Conservation (phyloP, 2,797 vertebrate species). For the Coilia nasus region DNA sequence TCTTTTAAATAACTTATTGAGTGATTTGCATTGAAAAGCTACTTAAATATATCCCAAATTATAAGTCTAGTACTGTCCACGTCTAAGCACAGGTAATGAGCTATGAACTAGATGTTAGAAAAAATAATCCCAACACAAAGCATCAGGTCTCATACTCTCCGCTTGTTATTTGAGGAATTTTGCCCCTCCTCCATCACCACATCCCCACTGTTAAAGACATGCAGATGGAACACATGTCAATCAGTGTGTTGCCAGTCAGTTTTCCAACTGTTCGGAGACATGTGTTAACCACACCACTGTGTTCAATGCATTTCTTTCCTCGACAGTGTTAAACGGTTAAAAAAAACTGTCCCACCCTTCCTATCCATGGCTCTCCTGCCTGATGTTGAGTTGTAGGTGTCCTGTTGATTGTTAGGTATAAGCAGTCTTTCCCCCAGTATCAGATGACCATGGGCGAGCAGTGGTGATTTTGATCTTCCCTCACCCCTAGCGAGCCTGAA, state of each 20-base stretch:
- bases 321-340: neutral
- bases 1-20: neutral
- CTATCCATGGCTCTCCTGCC: neutral
- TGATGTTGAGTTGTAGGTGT: neutral
- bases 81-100: slow-evolving; percentile 22
- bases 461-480: neutral
- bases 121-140: slow-evolving; percentile 55
- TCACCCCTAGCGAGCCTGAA: neutral
- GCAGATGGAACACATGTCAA: slow-evolving; percentile 31
- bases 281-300: neutral
- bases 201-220: slow-evolving; percentile 37
- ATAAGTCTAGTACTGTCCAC: neutral
- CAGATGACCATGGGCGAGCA: neutral
- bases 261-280: neutral
- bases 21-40: neutral
- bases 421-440: slow-evolving; percentile 3
- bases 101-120: slow-evolving; percentile 46
- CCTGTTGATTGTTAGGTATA: neutral
- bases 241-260: slow-evolving; percentile 1
- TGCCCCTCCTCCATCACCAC: slow-evolving; percentile 26
- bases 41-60: too few species aligned
- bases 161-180: slow-evolving; percentile 46
- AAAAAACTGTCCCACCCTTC: neutral
- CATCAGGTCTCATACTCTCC: slow-evolving; percentile 49
- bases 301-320: neutral